Evolutionary conservation across 2,888 invertebrate species (phyloP), one percentile per base, ranked within the genome.

Genomic region (Drosophila flavopinicola): DNA sequence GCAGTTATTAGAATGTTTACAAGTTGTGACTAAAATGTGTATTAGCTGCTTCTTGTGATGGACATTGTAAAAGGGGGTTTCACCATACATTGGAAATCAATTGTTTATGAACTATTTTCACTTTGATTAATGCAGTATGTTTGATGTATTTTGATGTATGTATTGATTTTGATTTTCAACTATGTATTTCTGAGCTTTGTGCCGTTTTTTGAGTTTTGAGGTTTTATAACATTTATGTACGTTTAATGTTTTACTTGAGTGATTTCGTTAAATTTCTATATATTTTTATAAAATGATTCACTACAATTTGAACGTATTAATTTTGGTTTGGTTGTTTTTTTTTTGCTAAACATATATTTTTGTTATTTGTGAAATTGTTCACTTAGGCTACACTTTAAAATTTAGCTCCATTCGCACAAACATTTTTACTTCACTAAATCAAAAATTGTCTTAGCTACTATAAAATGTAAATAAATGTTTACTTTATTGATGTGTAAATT

Each of bases 391-490:
- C 39, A 15, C 64, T 61, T 71, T 76, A 53, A 67, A 64, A 57
- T 54, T 72, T 59, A 65, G 76, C 67, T 80, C 15, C 29, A 33
- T 42, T 68, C 59, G 30, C 39, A 33, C 51, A 48, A 56, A 58
- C 53, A 64, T 48, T 65, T 51, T 45, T 44, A 60, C 33, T 29
- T 48, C 27, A 44, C 58, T 69, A 66, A 83, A 74, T 63, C 54
- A 73, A 68, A 73, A 44, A 66, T 69, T 54, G 15, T 5, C 73
- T 77, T 85, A 85, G 27, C 52, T 66, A 70, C 72, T 78, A 67
- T 60, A 61, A 71, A 73, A 72, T 66, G 82, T 84, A 87, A 87
- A 78, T 85, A 85, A 85, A 76, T 70, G 38, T 63, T 75, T 77
- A 52, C 51, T 51, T 48, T 56, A 52, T 61, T 42, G 23, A 39